Evolutionary conservation across 1,140 invertebrate species (phyloP).

Genomic region (Mactra quadrangularis): DNA sequence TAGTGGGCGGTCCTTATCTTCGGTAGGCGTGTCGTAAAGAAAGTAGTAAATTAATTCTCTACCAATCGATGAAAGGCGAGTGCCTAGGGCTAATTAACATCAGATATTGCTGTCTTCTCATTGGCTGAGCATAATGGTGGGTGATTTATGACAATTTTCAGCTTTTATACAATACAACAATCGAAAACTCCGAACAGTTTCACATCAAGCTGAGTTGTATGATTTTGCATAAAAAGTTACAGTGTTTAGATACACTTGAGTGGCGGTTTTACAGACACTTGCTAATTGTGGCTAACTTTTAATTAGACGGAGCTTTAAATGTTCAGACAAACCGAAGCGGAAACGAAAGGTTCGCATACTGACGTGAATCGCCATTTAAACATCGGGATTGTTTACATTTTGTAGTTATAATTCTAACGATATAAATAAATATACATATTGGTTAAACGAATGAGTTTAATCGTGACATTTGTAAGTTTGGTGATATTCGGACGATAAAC

Average conservation of each 20-base stretch:
- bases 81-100: constrained; percentile 51
- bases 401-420: too few species aligned
- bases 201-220: constrained; percentile 48
- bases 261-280: constrained; percentile 9
- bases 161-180: constrained; percentile 60
- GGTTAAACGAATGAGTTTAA: too few species aligned
- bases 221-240: constrained; percentile 57
- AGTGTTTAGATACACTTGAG: constrained; percentile 50
- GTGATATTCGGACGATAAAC: too few species aligned
- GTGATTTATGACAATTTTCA: constrained; percentile 53
- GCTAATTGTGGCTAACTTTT: constrained; percentile 33
- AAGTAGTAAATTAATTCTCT: constrained; percentile 52
- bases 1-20: constrained; percentile 28
- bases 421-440: too few species aligned
- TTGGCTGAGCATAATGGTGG: constrained; percentile 40
- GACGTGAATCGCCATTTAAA: constrained; percentile 17
- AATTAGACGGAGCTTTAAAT: constrained; percentile 24
- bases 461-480: too few species aligned
- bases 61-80: constrained; percentile 46
- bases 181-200: constrained; percentile 38
- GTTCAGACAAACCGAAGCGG: constrained; percentile 27
- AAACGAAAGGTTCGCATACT: constrained; percentile 14
- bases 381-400: too few species aligned
- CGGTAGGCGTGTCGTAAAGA: constrained; percentile 8
- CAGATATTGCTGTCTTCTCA: constrained; percentile 26